These are phyloP conservation scores for Lutjanus campechanus DNA, from an alignment of 2,797 vertebrate genomes.

Conservation along the genomic window DNA sequence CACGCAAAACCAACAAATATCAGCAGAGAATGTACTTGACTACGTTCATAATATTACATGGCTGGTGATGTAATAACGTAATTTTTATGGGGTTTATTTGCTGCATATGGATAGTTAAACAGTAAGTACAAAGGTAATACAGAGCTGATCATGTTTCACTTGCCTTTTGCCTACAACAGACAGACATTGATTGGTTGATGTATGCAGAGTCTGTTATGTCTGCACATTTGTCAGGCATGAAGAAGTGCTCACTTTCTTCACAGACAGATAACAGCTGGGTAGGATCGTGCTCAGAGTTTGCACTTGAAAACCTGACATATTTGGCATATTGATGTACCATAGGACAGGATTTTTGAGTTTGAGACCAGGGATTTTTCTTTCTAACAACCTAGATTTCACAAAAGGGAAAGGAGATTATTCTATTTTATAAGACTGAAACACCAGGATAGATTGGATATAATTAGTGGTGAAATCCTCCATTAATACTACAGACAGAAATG, in stretches of 20 bases:
- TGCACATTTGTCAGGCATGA: not conserved
- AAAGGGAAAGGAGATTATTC: not conserved
- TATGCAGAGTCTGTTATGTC: not conserved
- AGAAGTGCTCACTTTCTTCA: not conserved
- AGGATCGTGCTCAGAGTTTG: not conserved
- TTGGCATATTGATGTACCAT: not conserved
- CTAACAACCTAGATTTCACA: not conserved
- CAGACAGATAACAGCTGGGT: not conserved
- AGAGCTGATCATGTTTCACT: slow-evolving; percentile 19
- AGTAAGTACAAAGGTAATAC: not conserved
- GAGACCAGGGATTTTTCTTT: not conserved
- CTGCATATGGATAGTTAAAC: slow-evolving; percentile 1
- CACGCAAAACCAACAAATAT: slow-evolving; percentile 19
- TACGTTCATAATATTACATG: not conserved
- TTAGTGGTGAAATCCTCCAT: not conserved
- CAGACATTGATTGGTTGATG: slow-evolving; percentile 1
- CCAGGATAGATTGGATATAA: not conserved
- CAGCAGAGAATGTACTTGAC: not conserved
- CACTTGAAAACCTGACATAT: not conserved
- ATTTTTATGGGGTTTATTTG: not conserved
- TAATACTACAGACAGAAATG: slow-evolving; percentile 3
- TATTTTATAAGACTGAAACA: not conserved
- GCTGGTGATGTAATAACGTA: not conserved
- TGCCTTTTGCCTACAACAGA: not conserved
- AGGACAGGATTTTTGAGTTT: not conserved